These are phyloP conservation scores for Ardeotis arabs DNA, from an alignment of 2,113 vertebrate genomes.

Conservation along the genomic window DNA sequence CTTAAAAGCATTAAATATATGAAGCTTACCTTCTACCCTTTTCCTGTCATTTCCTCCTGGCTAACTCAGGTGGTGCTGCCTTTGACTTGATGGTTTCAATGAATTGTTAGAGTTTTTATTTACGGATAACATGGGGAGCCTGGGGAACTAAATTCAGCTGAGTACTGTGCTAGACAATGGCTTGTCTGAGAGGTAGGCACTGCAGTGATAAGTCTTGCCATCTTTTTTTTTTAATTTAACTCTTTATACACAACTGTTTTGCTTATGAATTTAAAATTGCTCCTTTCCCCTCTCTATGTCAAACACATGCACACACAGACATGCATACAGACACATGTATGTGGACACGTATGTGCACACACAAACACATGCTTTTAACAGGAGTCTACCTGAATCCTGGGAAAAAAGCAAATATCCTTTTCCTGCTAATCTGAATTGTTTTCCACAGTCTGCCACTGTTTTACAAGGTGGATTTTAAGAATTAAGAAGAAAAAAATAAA, in stretches of 20 bases:
- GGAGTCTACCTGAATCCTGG: not conserved
- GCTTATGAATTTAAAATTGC: not conserved
- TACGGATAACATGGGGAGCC: not conserved
- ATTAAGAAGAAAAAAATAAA: conserved; percentile 56
- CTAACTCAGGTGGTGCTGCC: not conserved
- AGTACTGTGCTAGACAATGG: not conserved
- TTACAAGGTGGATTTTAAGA: conserved; percentile 38
- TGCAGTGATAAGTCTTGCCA: not conserved
- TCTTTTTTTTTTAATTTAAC: not conserved
- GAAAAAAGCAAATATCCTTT: not conserved
- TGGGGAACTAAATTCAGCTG: not conserved
- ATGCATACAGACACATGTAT: not conserved
- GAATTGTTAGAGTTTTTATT: not conserved
- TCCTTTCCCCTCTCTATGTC: not conserved
- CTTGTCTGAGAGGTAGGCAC: not conserved
- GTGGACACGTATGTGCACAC: fast-evolving
- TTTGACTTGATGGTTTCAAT: not conserved
- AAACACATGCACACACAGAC: not conserved
- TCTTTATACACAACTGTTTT: not conserved
- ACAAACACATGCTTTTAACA: not conserved
- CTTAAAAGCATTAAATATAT: not conserved
- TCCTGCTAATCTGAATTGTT: not conserved
- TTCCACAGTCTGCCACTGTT: not conserved
- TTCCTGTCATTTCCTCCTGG: not conserved
- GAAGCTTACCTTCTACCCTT: not conserved